Conservation (phyloP, 2,888 invertebrate species). For the Ochlodes sylvanus region DNA sequence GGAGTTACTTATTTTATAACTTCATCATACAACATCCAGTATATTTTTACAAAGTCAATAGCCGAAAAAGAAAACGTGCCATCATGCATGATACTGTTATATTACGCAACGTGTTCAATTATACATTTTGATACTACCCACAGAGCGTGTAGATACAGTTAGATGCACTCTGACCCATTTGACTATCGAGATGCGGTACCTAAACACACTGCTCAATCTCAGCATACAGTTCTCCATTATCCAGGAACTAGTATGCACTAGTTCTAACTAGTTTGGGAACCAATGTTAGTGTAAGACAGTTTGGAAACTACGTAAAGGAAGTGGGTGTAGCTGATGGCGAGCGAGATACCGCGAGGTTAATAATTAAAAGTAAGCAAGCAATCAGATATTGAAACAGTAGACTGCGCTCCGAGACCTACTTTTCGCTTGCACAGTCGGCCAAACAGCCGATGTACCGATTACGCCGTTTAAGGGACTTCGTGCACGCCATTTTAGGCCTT, state of each 20-base stretch:
- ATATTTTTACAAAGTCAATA: too few species aligned
- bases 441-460: slow-evolving; percentile 36
- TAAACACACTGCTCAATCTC: slow-evolving; percentile 25
- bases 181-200: slow-evolving; percentile 10
- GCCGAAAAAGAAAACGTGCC: too few species aligned
- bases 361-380: slow-evolving; percentile 43
- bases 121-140: too few species aligned
- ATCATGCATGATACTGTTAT: too few species aligned
- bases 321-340: slow-evolving; percentile 41
- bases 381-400: slow-evolving; percentile 38
- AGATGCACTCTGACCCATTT: slow-evolving; percentile 9
- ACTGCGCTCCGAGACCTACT: slow-evolving; percentile 36
- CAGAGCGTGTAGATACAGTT: background rate
- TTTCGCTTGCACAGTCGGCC: slow-evolving; percentile 32
- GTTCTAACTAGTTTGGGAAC: slow-evolving; percentile 17
- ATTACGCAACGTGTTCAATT: too few species aligned
- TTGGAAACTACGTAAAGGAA: slow-evolving; percentile 39
- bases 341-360: slow-evolving; percentile 38
- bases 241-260: slow-evolving; percentile 19
- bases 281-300: slow-evolving; percentile 38
- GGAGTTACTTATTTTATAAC: too few species aligned
- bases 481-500: slow-evolving; percentile 37
- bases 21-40: too few species aligned
- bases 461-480: slow-evolving; percentile 37
- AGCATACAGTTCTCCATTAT: slow-evolving; percentile 24